A percentile compares a stretch with the other conserved stretches of the same genome.
These are phyloP conservation scores for Cirrhinus mrigala DNA, from an alignment of 2,797 vertebrate genomes.

Conservation along the genomic window DNA sequence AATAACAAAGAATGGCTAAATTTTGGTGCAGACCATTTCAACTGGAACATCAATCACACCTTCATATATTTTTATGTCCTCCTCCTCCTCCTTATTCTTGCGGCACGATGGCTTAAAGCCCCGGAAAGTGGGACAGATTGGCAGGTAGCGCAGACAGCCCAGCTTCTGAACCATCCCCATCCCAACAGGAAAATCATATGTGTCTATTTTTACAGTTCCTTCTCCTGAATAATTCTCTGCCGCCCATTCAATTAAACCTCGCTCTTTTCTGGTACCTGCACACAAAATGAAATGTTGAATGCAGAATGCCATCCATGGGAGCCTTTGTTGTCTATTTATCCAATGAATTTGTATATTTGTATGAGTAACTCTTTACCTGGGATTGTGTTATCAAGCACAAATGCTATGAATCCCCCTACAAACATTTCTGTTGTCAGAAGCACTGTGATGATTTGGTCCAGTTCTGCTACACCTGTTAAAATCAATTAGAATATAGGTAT, in stretches of 20 bases:
- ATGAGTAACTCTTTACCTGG: slow-evolving; percentile 79
- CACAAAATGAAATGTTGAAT: slow-evolving; percentile 28
- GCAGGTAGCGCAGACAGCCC: slow-evolving; percentile 81
- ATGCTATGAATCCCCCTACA: slow-evolving; percentile 92
- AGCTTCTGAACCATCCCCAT: slow-evolving; percentile 80
- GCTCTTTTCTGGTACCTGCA: slow-evolving; percentile 86
- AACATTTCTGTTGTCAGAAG: slow-evolving; percentile 98
- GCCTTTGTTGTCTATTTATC: background rate
- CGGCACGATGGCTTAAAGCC: slow-evolving; percentile 73
- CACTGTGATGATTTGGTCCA: slow-evolving; percentile 95
- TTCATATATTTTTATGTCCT: slow-evolving; percentile 34
- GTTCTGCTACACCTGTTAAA: slow-evolving; percentile 82
- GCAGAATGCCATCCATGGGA: background rate
- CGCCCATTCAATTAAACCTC: slow-evolving; percentile 89
- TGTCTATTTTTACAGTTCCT: slow-evolving; percentile 68
- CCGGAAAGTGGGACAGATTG: slow-evolving; percentile 89
- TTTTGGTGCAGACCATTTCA: slow-evolving; percentile 66
- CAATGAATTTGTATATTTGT: background rate
- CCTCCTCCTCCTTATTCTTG: slow-evolving; percentile 39
- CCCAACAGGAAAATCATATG: slow-evolving; percentile 90
- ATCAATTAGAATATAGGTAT: background rate
- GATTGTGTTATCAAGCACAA: slow-evolving; percentile 94
- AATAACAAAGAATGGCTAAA: slow-evolving; percentile 59
- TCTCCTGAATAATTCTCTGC: slow-evolving; percentile 75
- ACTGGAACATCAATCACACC: slow-evolving; percentile 24